A percentile compares a stretch with the other conserved stretches of the same genome.
Evolutionary conservation across 35 echinoderm and acorn worm genomes (phyloP).

Genomic region (Anneissia japonica): DNA sequence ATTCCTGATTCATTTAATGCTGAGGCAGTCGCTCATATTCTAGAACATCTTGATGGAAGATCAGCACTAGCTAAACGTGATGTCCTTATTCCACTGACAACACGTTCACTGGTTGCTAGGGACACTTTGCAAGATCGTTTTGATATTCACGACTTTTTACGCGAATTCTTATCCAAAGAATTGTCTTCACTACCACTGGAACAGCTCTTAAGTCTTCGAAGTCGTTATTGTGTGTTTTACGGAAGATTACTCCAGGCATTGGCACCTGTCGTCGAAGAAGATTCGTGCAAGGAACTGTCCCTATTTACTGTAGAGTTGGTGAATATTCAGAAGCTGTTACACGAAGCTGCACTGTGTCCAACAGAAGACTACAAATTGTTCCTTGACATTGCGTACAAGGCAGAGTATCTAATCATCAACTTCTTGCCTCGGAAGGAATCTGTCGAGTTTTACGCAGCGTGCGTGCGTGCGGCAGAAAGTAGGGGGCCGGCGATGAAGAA

Average conservation of each 20-base stretch:
- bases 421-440: constrained; percentile 13
- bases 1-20: background rate
- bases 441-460: constrained; percentile 24
- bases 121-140: background rate
- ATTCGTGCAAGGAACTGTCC: background rate
- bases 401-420: constrained; percentile 25
- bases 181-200: background rate
- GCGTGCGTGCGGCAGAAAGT: background rate
- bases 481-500: background rate
- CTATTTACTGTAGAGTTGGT: constrained; percentile 2
- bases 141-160: background rate
- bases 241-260: background rate
- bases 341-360: constrained; percentile 2
- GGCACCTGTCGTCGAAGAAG: constrained; percentile 1
- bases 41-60: background rate
- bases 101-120: background rate
- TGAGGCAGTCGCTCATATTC: background rate
- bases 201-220: background rate
- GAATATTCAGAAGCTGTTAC: constrained; percentile 19
- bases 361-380: constrained; percentile 26
- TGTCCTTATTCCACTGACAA: background rate
- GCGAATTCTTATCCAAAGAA: background rate
- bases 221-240: constrained; percentile 21
- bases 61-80: background rate
- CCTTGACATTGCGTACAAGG: constrained; percentile 27